Evolutionary conservation across 1,140 invertebrate genomes (phyloP).

Genomic region (Bathynomus jamesi): DNA sequence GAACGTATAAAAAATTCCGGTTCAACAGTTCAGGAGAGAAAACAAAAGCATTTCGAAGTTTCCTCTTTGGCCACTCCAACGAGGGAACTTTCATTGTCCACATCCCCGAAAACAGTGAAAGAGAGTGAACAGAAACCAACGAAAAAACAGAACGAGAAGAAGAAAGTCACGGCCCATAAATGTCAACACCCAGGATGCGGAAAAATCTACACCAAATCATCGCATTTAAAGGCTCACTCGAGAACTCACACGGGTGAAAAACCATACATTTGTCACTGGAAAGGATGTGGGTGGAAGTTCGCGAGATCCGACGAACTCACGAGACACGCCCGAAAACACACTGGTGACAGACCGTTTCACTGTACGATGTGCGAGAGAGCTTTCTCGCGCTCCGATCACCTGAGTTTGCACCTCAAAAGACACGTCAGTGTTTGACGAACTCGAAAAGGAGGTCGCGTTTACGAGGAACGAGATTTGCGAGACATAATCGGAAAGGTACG

Average conservation of each 20-base stretch:
- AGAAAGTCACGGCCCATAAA: constrained; percentile 49
- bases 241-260: constrained; percentile 57
- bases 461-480: too few relatives aligned
- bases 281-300: constrained; percentile 62
- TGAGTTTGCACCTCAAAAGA: constrained; percentile 56
- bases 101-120: constrained; percentile 1
- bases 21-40: constrained; percentile 11
- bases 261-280: constrained; percentile 72
- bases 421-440: constrained; percentile 44
- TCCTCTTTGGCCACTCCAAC: constrained; percentile 7
- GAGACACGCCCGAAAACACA: constrained; percentile 53
- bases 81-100: constrained; percentile 28
- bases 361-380: constrained; percentile 53
- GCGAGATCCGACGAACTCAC: constrained; percentile 60
- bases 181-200: constrained; percentile 57
- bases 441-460: too few relatives aligned
- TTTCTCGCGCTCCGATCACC: constrained; percentile 56
- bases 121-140: constrained; percentile 15
- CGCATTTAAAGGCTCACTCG: constrained; percentile 60
- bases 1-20: constrained; percentile 39
- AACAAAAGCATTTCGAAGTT: constrained; percentile 12
- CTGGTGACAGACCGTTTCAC: constrained; percentile 52
- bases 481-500: too few relatives aligned
- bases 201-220: constrained; percentile 64
- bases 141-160: constrained; percentile 21